Evolutionary conservation across 2,797 vertebrate species (phyloP), one percentile per base, ranked within the genome.

Genomic region (Pterois miles): DNA sequence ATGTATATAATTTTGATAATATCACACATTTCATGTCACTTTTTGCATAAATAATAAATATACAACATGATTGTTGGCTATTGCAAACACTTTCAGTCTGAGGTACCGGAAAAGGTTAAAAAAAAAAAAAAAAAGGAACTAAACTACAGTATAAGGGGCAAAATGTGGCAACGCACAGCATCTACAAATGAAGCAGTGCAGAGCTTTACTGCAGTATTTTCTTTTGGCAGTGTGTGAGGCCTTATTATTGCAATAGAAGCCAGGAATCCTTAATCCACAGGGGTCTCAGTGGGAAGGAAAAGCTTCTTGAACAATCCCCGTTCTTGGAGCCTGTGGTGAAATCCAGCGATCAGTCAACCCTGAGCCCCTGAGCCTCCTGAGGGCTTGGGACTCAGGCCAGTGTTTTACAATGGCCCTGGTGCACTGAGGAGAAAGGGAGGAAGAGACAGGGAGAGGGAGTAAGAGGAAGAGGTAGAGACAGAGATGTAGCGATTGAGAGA

Each of bases 301-400:
- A 91, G 91, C 90, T 87, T 87, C 89, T 86, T 80, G 79, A 89
- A 91, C 88, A 89, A 91, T 91, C 88, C 90, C 80, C 50, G 57
- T 86, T 88, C 85, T 77, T 87, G 89, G 88, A 89, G 84, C 86
- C 90, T 77, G 86, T 88, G 88, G 86, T 90, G 86, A 92, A 92
- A 92, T 93, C 91, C 89, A 86, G 87, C 82, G 87, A 91, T 93
- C 90, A 93, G 92, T 92, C 93, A 91, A 88, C 89, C 90, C 84
- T 91, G 91, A 94, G 91, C 88, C 85, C 73, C 86, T 85, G 84
- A 90, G 86, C 88, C 89, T 90, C 87, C 85, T 86, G 89, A 88
- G 90, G 83, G 88, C 86, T 82, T 78, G 87, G 86, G 91, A 91
- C 85, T 86, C 74, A 50, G 87, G 83, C 89, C 89, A 92, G 89